phyloP scores from a whole-genome alignment of 1,140 invertebrate genomes.

The Aleiodes sp. region DNA sequence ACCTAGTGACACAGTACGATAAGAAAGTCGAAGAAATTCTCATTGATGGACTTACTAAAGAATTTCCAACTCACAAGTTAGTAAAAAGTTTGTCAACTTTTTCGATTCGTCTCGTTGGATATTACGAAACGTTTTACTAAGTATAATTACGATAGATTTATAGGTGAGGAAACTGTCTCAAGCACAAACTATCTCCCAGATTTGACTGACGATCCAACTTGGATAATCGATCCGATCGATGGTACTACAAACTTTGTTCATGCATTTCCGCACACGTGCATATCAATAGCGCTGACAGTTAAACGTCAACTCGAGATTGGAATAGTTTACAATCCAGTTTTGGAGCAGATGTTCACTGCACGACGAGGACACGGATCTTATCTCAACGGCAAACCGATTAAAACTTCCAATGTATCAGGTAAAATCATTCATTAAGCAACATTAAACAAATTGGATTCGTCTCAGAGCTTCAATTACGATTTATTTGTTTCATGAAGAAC shows the following conservation, averaged over 20 bases:
- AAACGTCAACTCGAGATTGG: constrained; percentile 75
- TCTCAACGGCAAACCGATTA: constrained; percentile 75
- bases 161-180: constrained; percentile 85
- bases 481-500: constrained; percentile 37
- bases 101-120: not conserved
- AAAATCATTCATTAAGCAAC: constrained; percentile 18
- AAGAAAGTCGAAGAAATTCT: constrained; percentile 80
- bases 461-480: not conserved
- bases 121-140: not conserved
- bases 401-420: constrained; percentile 50
- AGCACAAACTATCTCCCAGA: constrained; percentile 67
- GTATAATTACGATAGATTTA: constrained; percentile 71
- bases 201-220: constrained; percentile 83
- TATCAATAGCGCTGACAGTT: constrained; percentile 74
- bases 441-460: not conserved
- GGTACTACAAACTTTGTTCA: constrained; percentile 82
- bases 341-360: constrained; percentile 80
- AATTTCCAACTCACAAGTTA: constrained; percentile 81
- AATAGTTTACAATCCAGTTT: constrained; percentile 82
- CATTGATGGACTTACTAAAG: constrained; percentile 70
- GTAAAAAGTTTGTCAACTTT: constrained; percentile 15
- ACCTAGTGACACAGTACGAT: constrained; percentile 86
- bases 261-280: constrained; percentile 72
- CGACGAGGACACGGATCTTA: constrained; percentile 78
- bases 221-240: constrained; percentile 88